phyloP scores from a whole-genome alignment of 2,888 invertebrate genomes.

The Lacanobia wlatinum region DNA sequence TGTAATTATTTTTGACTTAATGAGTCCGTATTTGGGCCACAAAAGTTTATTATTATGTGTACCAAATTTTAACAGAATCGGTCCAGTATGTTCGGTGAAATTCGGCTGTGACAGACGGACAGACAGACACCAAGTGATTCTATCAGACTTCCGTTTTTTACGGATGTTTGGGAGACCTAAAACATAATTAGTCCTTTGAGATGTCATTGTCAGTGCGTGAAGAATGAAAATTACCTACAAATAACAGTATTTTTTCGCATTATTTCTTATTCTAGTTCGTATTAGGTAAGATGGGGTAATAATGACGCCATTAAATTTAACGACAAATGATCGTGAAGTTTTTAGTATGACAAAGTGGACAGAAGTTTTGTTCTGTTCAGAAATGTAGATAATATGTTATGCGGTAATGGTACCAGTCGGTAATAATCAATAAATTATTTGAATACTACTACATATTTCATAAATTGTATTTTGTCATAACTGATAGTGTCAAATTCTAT shows the following conservation, averaged over 20 bases:
- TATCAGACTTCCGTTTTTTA: too few relatives aligned
- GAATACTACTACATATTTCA: neutral
- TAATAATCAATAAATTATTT: constrained; percentile 4
- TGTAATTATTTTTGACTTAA: too few relatives aligned
- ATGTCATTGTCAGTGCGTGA: constrained; percentile 29
- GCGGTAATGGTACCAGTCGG: constrained; percentile 5
- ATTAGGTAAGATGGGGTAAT: constrained; percentile 44
- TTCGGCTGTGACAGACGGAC: too few relatives aligned
- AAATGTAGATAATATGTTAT: constrained; percentile 14
- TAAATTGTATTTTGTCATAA: neutral
- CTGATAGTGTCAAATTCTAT: too few relatives aligned
- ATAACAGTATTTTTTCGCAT: constrained; percentile 35
- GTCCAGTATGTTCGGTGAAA: too few relatives aligned
- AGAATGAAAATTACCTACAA: constrained; percentile 35
- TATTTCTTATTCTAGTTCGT: constrained; percentile 42
- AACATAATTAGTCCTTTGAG: constrained; percentile 21
- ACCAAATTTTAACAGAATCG: too few relatives aligned
- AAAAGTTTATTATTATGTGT: too few relatives aligned
- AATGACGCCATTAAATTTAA: constrained; percentile 53
- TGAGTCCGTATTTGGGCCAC: too few relatives aligned
- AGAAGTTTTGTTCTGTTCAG: constrained; percentile 17
- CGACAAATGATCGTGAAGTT: constrained; percentile 37
- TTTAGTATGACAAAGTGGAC: constrained; percentile 30
- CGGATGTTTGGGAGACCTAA: too few relatives aligned
- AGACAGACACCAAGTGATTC: too few relatives aligned